A percentile compares a stretch with the other conserved stretches of the same genome.
Evolutionary conservation across 1,140 invertebrate species (phyloP).

Genomic region (Panulirus ornatus): DNA sequence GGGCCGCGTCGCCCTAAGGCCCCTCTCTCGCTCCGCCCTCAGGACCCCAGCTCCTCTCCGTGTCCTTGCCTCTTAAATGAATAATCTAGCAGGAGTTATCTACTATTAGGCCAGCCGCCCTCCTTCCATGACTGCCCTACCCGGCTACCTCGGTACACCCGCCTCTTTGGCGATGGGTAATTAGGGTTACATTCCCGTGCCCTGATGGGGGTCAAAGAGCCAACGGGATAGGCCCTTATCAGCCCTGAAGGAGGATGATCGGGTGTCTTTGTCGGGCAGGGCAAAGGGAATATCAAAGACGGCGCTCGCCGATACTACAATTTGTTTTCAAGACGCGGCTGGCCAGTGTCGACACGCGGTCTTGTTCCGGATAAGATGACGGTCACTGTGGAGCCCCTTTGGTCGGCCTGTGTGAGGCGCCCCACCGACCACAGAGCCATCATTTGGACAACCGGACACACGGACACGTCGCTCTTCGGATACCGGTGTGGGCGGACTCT

Average conservation of each 20-base stretch:
- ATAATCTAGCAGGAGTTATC: conserved; percentile 51
- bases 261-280: conserved; percentile 41
- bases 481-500: too few species aligned
- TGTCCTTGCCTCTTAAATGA: conserved; percentile 42
- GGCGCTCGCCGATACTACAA: conserved; percentile 16
- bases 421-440: not conserved
- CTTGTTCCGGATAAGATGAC: conserved; percentile 25
- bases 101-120: not conserved
- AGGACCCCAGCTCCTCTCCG: not conserved
- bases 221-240: conserved; percentile 42
- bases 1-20: not conserved
- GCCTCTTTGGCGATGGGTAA: not conserved
- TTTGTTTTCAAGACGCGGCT: conserved; percentile 57
- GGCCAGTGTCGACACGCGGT: conserved; percentile 16
- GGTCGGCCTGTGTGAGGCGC: not conserved
- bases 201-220: not conserved
- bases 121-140: not conserved
- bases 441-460: not conserved
- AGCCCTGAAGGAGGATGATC: not conserved
- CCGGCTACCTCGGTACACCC: not conserved
- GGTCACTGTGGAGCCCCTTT: not conserved
- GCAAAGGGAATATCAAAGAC: conserved; percentile 42
- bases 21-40: not conserved
- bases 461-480: too few species aligned
- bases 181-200: not conserved